Base-by-base conservation (phyloP, 2,888 invertebrate species). In the Dexiosoma caninum region DNA sequence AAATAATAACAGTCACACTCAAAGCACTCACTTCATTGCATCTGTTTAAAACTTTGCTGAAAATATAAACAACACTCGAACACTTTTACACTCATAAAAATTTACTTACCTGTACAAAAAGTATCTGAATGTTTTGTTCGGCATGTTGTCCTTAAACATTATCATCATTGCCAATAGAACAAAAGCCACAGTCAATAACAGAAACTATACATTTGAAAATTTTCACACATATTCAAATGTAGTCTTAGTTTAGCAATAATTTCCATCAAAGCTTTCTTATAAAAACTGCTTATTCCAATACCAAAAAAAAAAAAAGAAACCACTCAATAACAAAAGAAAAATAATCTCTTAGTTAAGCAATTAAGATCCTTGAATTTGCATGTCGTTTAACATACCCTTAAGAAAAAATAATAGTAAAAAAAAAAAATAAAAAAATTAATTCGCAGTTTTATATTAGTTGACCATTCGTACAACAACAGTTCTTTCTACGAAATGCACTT, bases 111-210 rank as follows among this genome's bases (percentile, higher is more conserved):
- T 0, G 9, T 21, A 35, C 35, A 37, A 14, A n/a, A 42, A 10
- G 2, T 59, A 59, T 16, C 21, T 6, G 6, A 32, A 35, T 7
- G 9, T 57, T 74, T 46, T 27, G 6, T 66, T 30, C 62, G 64
- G 57, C 57, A 71, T 78, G 70, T 64, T 57, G 62, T 70, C 76
- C 76, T 76, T 44, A 16, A 40, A 53, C 53, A 23, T n/a, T n/a
- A 49, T 67, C 21, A 35, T 60, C 40, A 67, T 37, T 27, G 55
- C 37, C 44, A 35, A 27, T 30, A 37, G 16, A 64, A 37, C n/a
- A n/a, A 37, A 14, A 12, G 1, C 30, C 1, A 7, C 9, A 49
- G 12, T 23, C 2, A 23, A 49, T 27, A 2, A 59, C 32, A 64
- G 30, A 27, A 23, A 27, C 44, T 12, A 19, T 57, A 35, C 69